A percentile compares a stretch with the other conserved stretches of the same genome.
Evolutionary conservation across 2,113 vertebrate genomes (phyloP).

Genomic region (Camelus bactrianus): DNA sequence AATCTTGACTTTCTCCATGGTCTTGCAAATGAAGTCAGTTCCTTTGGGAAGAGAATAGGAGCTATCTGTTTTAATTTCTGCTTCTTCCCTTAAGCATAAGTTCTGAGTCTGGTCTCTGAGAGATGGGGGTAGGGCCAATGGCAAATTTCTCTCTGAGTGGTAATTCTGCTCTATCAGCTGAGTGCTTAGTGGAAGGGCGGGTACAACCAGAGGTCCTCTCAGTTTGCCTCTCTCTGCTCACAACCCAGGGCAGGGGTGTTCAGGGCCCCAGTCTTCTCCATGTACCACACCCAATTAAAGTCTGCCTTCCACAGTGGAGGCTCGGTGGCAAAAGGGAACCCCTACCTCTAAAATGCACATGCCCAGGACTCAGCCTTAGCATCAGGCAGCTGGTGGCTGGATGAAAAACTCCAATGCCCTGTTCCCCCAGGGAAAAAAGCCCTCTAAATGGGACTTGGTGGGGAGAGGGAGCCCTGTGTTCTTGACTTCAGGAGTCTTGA

Average conservation of each 20-base stretch:
- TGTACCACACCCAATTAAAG: not conserved
- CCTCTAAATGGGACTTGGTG: not conserved
- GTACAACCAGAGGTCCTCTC: not conserved
- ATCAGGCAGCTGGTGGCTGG: not conserved
- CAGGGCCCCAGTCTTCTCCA: not conserved
- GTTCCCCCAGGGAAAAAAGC: not conserved
- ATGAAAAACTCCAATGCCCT: not conserved
- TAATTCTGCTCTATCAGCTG: not conserved
- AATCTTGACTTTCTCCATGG: not conserved
- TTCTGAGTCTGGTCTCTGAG: not conserved
- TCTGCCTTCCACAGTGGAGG: not conserved
- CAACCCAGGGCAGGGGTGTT: not conserved
- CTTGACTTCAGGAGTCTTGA: not conserved
- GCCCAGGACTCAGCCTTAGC: not conserved
- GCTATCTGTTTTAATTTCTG: not conserved
- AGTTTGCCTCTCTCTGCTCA: not conserved
- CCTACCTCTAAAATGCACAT: not conserved
- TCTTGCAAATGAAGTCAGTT: constrained; percentile 13
- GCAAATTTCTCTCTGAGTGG: not conserved
- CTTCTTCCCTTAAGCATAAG: not conserved
- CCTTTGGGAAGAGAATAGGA: not conserved
- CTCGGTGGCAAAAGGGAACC: not conserved
- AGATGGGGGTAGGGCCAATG: not conserved
- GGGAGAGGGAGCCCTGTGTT: not conserved
- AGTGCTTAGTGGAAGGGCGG: not conserved